Evolutionary conservation across 2,113 vertebrate genomes (phyloP).

Genomic region (Rhynchopsitta pachyrhyncha): DNA sequence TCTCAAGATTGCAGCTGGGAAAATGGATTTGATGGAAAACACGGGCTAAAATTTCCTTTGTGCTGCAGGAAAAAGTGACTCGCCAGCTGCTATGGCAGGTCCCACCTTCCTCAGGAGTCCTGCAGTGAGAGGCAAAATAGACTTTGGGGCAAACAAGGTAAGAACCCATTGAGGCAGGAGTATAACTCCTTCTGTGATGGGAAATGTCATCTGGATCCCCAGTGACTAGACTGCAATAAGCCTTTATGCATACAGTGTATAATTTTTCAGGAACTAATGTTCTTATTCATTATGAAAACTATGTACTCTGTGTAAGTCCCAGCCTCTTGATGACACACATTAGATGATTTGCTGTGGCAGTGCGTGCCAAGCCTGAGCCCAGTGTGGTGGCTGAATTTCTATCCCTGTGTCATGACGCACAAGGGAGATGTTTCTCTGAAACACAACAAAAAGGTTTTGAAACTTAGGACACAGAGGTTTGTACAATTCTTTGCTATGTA

Average conservation of each 20-base stretch:
- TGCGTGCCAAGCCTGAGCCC: background rate
- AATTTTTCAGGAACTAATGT: background rate
- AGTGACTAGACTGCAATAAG: background rate
- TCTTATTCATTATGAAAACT: background rate
- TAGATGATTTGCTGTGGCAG: background rate
- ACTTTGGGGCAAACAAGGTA: background rate
- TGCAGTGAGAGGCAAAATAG: background rate
- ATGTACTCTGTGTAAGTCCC: background rate
- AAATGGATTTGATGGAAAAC: background rate
- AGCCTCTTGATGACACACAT: background rate
- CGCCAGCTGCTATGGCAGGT: background rate
- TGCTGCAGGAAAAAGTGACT: background rate
- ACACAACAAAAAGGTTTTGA: background rate
- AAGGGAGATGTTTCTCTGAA: background rate
- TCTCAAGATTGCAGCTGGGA: background rate
- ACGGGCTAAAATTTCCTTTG: background rate
- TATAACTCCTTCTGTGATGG: background rate
- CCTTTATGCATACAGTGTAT: background rate
- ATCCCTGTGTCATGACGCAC: fast-evolving
- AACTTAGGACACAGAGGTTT: background rate
- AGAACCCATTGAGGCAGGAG: background rate
- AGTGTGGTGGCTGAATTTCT: background rate
- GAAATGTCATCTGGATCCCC: background rate
- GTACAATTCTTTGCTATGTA: background rate
- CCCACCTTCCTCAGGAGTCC: fast-evolving